A percentile compares a stretch with the other conserved stretches of the same genome.
phyloP scores from a whole-genome alignment of 2,797 vertebrate species.

The Galago senegalensis region DNA sequence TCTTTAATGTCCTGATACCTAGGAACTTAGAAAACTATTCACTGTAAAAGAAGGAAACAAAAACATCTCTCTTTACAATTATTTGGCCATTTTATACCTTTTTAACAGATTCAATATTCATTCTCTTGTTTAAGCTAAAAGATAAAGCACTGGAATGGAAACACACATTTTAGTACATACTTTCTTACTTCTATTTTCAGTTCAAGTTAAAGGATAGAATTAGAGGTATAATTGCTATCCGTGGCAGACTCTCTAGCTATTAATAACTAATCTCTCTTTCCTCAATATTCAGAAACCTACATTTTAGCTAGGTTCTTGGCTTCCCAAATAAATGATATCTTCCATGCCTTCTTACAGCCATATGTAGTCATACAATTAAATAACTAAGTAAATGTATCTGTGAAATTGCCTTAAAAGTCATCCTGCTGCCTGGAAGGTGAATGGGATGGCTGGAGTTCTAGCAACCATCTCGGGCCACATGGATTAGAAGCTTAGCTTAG shows the following conservation, averaged over 20 bases:
- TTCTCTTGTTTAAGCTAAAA: slow-evolving; percentile 50
- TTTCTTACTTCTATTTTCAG: not conserved
- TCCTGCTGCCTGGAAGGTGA: not conserved
- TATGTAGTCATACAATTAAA: not conserved
- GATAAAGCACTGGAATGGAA: not conserved
- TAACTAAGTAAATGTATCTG: not conserved
- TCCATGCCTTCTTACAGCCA: not conserved
- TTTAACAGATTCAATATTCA: not conserved
- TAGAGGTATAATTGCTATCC: not conserved
- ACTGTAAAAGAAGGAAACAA: slow-evolving; percentile 11
- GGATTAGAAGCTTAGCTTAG: not conserved
- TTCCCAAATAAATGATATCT: not conserved
- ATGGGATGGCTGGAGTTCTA: not conserved
- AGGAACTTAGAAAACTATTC: slow-evolving; percentile 15
- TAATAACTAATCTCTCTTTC: not conserved
- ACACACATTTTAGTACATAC: not conserved
- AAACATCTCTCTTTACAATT: slow-evolving; percentile 10
- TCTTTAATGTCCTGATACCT: slow-evolving; percentile 41
- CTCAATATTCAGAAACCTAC: not conserved
- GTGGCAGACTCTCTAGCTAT: not conserved
- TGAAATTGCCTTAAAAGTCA: not conserved
- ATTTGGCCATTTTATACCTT: slow-evolving; percentile 28
- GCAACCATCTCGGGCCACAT: not conserved
- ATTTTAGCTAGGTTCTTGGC: not conserved
- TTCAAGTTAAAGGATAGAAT: not conserved